Percentiles rank a stretch among this genome's conserved stretches.
Evolutionary conservation across 2,888 invertebrate species (phyloP).

Genomic region (Bedellia somnulentella): DNA sequence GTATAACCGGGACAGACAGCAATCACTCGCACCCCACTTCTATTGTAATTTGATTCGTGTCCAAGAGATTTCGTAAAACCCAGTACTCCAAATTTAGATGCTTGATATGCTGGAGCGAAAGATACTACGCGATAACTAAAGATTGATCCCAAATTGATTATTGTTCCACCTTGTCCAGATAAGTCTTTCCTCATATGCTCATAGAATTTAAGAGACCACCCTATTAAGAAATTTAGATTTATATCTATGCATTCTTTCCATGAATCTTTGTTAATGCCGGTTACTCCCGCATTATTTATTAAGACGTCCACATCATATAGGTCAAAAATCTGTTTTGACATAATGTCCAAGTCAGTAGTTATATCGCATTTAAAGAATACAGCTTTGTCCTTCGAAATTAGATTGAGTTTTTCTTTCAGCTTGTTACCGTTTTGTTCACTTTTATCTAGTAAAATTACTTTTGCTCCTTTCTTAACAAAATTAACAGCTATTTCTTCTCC

Average conservation of each 20-base stretch:
- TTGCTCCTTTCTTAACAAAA: conserved; percentile 26
- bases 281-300: conserved; percentile 22
- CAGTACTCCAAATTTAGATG: conserved; percentile 60
- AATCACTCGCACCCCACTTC: conserved; percentile 52
- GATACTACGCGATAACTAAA: conserved; percentile 53
- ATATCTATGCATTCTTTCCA: conserved; percentile 24
- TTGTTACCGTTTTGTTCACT: conserved; percentile 23
- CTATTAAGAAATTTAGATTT: conserved; percentile 27
- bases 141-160: conserved; percentile 67
- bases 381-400: conserved; percentile 37
- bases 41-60: conserved; percentile 33
- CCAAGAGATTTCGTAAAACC: conserved; percentile 54
- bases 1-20: conserved; percentile 55
- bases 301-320: conserved; percentile 33
- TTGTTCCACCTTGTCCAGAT: conserved; percentile 61
- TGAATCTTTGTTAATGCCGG: conserved; percentile 11
- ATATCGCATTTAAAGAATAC: conserved; percentile 55
- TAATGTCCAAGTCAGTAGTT: conserved; percentile 35
- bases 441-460: conserved; percentile 22
- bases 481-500: conserved; percentile 34
- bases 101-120: conserved; percentile 59
- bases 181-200: conserved; percentile 60
- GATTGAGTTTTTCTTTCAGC: conserved; percentile 25
- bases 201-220: conserved; percentile 53
- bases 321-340: conserved; percentile 23